These are phyloP conservation scores for Pandion haliaetus DNA, from an alignment of 2,113 vertebrate genomes.

Conservation along the genomic window DNA sequence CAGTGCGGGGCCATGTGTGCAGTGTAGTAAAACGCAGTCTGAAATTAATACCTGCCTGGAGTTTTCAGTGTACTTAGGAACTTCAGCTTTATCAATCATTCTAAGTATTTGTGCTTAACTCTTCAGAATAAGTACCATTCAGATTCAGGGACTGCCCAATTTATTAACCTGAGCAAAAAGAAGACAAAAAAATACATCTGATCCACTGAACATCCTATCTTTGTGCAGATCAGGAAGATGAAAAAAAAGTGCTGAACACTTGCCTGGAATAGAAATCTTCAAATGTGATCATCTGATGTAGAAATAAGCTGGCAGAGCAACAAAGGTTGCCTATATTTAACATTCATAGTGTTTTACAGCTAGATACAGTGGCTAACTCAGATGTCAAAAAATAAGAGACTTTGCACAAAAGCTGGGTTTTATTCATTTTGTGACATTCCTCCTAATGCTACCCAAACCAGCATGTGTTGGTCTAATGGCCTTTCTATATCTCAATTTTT, in stretches of 20 bases:
- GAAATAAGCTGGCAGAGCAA: conserved; percentile 28
- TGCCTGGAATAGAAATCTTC: conserved; percentile 2
- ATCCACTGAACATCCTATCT: not conserved
- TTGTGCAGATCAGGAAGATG: not conserved
- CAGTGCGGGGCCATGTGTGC: not conserved
- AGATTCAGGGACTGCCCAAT: not conserved
- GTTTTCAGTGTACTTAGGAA: not conserved
- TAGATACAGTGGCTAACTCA: conserved; percentile 14
- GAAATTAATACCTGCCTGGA: not conserved
- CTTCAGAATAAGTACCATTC: not conserved
- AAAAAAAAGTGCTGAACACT: not conserved
- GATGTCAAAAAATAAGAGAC: conserved; percentile 19
- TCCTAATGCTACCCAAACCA: conserved; percentile 23
- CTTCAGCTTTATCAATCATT: not conserved
- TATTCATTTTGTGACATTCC: conserved; percentile 29
- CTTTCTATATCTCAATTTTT: not conserved
- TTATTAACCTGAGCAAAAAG: not conserved
- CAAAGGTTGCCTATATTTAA: conserved; percentile 37
- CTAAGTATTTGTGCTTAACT: not conserved
- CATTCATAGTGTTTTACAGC: conserved; percentile 3
- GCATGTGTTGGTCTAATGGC: conserved; percentile 29
- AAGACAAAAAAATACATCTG: not conserved
- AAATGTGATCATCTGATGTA: not conserved
- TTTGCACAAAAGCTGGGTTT: conserved; percentile 18
- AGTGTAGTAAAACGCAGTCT: not conserved